Evolutionary conservation across 2,888 invertebrate genomes (phyloP).

Genomic region (Antheraea yamamai): DNA sequence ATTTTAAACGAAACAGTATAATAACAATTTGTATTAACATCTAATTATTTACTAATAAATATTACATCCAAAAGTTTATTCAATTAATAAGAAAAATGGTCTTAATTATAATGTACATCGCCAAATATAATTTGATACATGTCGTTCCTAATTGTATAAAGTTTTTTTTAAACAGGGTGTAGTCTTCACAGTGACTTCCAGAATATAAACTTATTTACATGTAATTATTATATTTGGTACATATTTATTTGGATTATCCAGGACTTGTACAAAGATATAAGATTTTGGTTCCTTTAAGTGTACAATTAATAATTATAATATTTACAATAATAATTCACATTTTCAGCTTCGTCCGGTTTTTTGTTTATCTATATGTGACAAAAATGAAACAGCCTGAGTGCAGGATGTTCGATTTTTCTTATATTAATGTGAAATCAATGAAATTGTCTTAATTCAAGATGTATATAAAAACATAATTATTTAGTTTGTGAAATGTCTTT

Average conservation of each 20-base stretch:
- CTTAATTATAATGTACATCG: too few species aligned
- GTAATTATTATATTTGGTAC: slow-evolving; percentile 3
- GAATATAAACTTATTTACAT: slow-evolving; percentile 17
- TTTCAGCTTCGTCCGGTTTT: neutral
- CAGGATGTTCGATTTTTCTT: too few species aligned
- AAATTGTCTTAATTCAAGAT: too few species aligned
- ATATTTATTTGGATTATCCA: neutral
- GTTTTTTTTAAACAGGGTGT: too few species aligned
- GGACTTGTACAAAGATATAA: neutral
- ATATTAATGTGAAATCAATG: too few species aligned
- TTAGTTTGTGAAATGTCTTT: too few species aligned
- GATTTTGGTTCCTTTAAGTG: neutral
- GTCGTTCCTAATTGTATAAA: too few species aligned
- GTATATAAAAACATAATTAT: too few species aligned
- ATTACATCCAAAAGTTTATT: slow-evolving; percentile 20
- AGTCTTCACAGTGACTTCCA: neutral
- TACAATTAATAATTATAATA: neutral
- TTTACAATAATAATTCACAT: neutral
- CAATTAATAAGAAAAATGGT: neutral
- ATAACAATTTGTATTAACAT: slow-evolving; percentile 44
- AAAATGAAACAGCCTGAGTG: too few species aligned
- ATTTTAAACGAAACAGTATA: slow-evolving; percentile 47
- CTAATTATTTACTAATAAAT: slow-evolving; percentile 22
- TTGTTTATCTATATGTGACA: too few species aligned
- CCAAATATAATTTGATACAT: too few species aligned